Conservation (phyloP, 1,140 invertebrate genomes). For the Mya arenaria region DNA sequence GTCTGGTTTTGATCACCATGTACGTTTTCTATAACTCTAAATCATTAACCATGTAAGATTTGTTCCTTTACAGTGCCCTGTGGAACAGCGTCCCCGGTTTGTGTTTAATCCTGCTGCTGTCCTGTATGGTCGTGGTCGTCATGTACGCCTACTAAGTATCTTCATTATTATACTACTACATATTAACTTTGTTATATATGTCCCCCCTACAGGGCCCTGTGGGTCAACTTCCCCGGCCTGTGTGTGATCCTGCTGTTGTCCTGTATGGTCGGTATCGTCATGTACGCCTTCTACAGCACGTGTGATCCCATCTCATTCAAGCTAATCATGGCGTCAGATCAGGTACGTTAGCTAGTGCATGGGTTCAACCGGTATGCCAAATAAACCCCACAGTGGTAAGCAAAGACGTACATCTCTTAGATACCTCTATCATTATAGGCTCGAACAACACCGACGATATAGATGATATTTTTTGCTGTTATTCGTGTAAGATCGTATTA, state of each 20-base stretch:
- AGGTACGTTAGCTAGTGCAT: slow-evolving; percentile 64
- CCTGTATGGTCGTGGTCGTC: slow-evolving; percentile 90
- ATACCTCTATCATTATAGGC: too few species aligned
- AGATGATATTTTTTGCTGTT: too few species aligned
- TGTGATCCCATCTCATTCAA: slow-evolving; percentile 90
- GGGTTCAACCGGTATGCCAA: too few species aligned
- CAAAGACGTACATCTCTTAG: too few species aligned
- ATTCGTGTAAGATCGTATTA: too few species aligned
- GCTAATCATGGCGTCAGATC: slow-evolving; percentile 81
- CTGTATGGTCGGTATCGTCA: slow-evolving; percentile 90
- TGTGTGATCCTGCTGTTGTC: slow-evolving; percentile 90
- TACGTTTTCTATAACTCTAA: too few species aligned
- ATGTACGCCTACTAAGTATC: slow-evolving; percentile 92
- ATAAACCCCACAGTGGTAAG: too few species aligned
- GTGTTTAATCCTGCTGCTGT: slow-evolving; percentile 89
- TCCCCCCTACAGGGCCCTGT: slow-evolving; percentile 87
- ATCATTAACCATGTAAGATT: too few species aligned
- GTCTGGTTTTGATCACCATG: too few species aligned
- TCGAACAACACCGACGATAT: too few species aligned
- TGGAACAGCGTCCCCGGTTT: slow-evolving; percentile 88
- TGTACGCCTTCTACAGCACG: slow-evolving; percentile 89
- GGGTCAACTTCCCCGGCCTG: slow-evolving; percentile 87
- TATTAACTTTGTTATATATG: too few species aligned
- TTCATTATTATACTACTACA: too few species aligned
- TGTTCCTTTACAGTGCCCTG: slow-evolving; percentile 84